Percentiles rank a stretch among this genome's conserved stretches.
Evolutionary conservation across 2,797 vertebrate species (phyloP).

Genomic region (Mallotus villosus): DNA sequence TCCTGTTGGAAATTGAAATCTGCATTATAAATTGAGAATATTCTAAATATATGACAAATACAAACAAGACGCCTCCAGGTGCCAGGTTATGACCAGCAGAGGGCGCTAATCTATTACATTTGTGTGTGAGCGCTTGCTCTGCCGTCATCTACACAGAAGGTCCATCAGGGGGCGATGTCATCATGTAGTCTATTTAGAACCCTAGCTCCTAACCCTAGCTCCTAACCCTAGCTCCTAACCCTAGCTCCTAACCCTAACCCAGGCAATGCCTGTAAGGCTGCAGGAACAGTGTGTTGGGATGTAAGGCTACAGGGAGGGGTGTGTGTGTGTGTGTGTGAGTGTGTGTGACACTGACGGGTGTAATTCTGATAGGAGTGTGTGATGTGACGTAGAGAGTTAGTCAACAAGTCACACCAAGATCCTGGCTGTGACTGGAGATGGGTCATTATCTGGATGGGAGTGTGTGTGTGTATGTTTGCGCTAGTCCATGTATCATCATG

Average conservation of each 20-base stretch:
- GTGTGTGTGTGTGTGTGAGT: neutral
- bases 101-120: constrained; percentile 23
- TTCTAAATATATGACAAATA: no score
- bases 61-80: constrained; percentile 82
- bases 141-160: neutral
- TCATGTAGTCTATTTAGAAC: neutral
- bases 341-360: neutral
- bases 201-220: no score
- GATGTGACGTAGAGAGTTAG: neutral
- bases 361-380: constrained; percentile 5
- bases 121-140: neutral
- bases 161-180: constrained; percentile 30
- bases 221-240: no score
- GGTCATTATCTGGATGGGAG: neutral
- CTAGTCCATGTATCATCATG: neutral
- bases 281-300: neutral
- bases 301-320: no score
- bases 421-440: neutral
- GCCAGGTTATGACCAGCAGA: constrained; percentile 28
- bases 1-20: no score
- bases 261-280: no score
- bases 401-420: neutral
- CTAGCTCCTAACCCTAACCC: no score
- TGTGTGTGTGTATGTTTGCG: neutral
- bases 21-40: no score